These are phyloP conservation scores for Rallus limicola DNA, from an alignment of 2,113 vertebrate species.

Conservation along the genomic window DNA sequence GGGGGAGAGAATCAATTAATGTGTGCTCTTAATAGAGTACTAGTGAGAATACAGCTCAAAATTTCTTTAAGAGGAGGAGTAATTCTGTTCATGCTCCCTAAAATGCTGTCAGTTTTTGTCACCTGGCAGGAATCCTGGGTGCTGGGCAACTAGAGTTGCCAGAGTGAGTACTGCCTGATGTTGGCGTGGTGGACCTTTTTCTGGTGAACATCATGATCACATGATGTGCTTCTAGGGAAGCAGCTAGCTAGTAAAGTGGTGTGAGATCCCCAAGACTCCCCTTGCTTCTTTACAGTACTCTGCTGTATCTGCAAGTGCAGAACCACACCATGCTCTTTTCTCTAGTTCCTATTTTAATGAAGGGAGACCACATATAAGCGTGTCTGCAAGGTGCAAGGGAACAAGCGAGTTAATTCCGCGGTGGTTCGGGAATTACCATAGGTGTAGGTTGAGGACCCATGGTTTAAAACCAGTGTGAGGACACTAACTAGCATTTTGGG, in stretches of 20 bases:
- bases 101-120: not conserved
- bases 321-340: not conserved
- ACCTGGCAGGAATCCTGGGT: not conserved
- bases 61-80: not conserved
- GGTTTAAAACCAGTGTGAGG: not conserved
- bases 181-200: not conserved
- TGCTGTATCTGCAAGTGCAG: not conserved
- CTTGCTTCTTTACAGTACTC: not conserved
- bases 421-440: not conserved
- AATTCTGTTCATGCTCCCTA: not conserved
- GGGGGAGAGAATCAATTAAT: not conserved
- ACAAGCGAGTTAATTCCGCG: not conserved
- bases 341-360: not conserved
- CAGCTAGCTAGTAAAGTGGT: not conserved
- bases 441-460: not conserved
- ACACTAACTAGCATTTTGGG: not conserved
- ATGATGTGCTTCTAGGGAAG: not conserved
- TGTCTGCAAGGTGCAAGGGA: not conserved
- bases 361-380: not conserved
- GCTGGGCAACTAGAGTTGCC: not conserved
- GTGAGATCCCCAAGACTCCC: rapidly evolving
- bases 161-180: not conserved
- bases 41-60: not conserved
- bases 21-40: not conserved
- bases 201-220: not conserved